Conservation (phyloP, 2,797 vertebrate genomes). For the Cyprinella venusta region DNA sequence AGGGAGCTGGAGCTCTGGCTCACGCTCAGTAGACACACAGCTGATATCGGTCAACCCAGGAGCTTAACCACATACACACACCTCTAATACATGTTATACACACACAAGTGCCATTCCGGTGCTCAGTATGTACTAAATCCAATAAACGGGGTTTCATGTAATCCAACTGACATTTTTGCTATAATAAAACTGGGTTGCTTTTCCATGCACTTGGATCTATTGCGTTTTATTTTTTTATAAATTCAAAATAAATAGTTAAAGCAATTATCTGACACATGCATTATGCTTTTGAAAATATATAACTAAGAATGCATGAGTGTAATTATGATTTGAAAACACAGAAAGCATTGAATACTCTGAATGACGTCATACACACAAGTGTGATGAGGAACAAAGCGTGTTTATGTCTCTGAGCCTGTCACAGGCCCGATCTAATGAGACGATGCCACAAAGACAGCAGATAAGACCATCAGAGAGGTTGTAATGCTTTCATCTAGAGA, state of each 20-base stretch:
- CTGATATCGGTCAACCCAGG: not conserved
- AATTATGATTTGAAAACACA: not conserved
- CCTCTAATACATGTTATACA: not conserved
- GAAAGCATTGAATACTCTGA: not conserved
- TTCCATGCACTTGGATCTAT: not conserved
- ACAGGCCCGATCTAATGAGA: slow-evolving; percentile 9
- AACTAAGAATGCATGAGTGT: not conserved
- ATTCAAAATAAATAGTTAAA: not conserved
- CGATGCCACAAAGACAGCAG: not conserved
- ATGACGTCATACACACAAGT: slow-evolving; percentile 49
- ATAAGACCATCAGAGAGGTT: not conserved
- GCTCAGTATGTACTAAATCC: slow-evolving; percentile 9
- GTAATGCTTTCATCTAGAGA: not conserved
- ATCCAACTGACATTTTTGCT: slow-evolving; percentile 21
- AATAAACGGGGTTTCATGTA: not conserved
- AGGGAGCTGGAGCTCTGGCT: slow-evolving; percentile 91
- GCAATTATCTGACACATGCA: not conserved
- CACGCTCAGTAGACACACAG: slow-evolving; percentile 84
- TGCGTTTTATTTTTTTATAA: not conserved
- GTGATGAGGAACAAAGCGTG: slow-evolving; percentile 47
- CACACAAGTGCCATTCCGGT: not conserved
- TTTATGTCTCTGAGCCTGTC: slow-evolving; percentile 47
- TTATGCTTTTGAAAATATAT: not conserved
- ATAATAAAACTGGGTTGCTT: slow-evolving; percentile 20
- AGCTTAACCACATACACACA: not conserved